Evolutionary conservation across 2,113 vertebrate species (phyloP).

Genomic region (Fregetta grallaria): DNA sequence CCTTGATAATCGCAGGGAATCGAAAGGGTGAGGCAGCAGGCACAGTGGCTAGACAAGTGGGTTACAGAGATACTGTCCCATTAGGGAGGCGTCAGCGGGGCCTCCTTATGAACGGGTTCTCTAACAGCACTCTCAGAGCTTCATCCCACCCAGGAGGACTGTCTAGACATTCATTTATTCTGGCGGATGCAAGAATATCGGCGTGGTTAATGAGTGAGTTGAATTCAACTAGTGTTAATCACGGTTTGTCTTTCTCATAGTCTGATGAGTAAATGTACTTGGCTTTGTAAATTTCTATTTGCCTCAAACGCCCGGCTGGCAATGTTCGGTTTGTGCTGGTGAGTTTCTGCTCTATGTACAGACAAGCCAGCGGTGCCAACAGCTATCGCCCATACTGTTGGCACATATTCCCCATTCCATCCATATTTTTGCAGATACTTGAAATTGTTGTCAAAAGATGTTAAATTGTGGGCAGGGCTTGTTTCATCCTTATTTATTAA

Average conservation of each 20-base stretch:
- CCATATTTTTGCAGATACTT: not conserved
- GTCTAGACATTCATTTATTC: slow-evolving; percentile 47
- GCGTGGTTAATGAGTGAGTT: not conserved
- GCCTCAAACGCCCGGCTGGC: not conserved
- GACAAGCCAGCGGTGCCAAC: not conserved
- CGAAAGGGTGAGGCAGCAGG: not conserved
- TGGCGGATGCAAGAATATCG: not conserved
- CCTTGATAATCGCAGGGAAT: not conserved
- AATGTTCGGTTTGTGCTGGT: fast-evolving
- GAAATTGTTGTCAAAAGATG: not conserved
- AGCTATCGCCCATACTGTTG: not conserved
- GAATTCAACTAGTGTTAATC: not conserved
- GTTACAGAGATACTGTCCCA: not conserved
- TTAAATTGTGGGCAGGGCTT: not conserved
- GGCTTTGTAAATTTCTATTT: slow-evolving; percentile 4
- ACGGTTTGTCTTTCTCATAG: not conserved
- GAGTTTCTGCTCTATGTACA: not conserved
- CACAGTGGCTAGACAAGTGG: not conserved
- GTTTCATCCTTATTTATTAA: not conserved
- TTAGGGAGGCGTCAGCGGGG: not conserved
- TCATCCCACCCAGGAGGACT: not conserved
- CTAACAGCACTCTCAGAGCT: not conserved
- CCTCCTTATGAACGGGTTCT: not conserved
- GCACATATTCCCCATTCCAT: not conserved
- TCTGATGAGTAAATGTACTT: slow-evolving; percentile 19